phyloP scores from a whole-genome alignment of 2,113 vertebrate species.

The Varanus salvator region DNA sequence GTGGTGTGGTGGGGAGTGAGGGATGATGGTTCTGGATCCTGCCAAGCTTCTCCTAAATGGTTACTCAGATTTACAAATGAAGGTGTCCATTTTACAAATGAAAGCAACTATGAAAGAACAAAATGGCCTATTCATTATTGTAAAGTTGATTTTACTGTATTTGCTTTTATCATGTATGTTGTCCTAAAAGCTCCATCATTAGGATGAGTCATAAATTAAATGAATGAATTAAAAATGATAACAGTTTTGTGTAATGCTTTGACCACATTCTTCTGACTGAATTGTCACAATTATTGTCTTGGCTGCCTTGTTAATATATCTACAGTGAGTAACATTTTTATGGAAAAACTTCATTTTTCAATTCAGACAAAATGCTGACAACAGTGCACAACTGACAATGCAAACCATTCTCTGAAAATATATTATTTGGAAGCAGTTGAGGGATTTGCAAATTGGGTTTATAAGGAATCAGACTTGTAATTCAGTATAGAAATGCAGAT shows the following conservation, averaged over 20 bases:
- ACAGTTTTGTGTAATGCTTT: not conserved
- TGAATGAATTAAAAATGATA: too few relatives aligned
- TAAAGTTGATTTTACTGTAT: not conserved
- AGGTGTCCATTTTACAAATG: not conserved
- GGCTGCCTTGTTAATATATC: not conserved
- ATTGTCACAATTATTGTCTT: not conserved
- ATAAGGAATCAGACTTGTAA: not conserved
- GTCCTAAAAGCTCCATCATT: not conserved
- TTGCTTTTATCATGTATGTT: too few relatives aligned
- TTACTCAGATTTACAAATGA: not conserved
- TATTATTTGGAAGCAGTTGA: not conserved
- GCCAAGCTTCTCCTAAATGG: not conserved
- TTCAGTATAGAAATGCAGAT: not conserved
- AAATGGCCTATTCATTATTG: not conserved
- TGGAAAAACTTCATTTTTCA: not conserved
- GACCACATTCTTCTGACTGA: not conserved
- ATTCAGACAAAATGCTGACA: not conserved
- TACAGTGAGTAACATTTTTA: constrained; percentile 7
- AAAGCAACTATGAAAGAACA: not conserved
- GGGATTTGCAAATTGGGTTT: not conserved
- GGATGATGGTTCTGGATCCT: not conserved
- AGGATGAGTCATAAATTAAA: too few relatives aligned
- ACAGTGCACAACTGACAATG: not conserved
- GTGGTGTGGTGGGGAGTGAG: too few relatives aligned
- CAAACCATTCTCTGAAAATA: not conserved